Percentiles rank a stretch among this genome's conserved stretches.
Conservation (phyloP, 2,888 invertebrate genomes). For the Tenthredo livida region DNA sequence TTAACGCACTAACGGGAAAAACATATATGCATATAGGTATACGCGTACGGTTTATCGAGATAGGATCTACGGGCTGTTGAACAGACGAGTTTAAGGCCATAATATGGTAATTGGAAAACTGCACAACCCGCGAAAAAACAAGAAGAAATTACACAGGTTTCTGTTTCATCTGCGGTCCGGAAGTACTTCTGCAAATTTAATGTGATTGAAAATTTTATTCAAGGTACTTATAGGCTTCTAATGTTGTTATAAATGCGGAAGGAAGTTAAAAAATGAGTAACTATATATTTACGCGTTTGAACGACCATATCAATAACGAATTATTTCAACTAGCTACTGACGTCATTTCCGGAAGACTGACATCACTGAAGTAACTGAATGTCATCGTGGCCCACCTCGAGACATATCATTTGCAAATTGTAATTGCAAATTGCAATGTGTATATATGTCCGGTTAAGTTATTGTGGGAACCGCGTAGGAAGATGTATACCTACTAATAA, state of each 20-base stretch:
- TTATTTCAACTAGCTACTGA: constrained; percentile 41
- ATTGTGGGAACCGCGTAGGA: constrained; percentile 32
- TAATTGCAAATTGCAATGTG: constrained; percentile 43
- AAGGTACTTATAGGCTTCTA: neutral
- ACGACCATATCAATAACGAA: constrained; percentile 22
- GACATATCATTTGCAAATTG: constrained; percentile 52
- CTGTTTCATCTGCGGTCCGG: neutral
- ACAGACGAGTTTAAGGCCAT: constrained; percentile 18
- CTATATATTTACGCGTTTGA: neutral
- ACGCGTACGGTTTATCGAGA: neutral
- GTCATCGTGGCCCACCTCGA: constrained; percentile 49
- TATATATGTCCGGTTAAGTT: constrained; percentile 31
- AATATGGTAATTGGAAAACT: constrained; percentile 24
- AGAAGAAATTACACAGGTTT: neutral
- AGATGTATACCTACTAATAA: constrained; percentile 2
- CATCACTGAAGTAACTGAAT: constrained; percentile 37
- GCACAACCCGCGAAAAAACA: neutral
- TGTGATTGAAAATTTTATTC: neutral
- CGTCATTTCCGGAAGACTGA: constrained; percentile 48
- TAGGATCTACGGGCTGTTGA: constrained; percentile 34
- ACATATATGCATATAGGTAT: neutral
- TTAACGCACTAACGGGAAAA: constrained; percentile 25
- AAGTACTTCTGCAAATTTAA: neutral
- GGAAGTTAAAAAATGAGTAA: neutral
- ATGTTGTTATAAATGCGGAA: neutral